These are phyloP conservation scores for Anguilla japonica DNA, from an alignment of 2,113 vertebrate genomes.

Conservation along the genomic window DNA sequence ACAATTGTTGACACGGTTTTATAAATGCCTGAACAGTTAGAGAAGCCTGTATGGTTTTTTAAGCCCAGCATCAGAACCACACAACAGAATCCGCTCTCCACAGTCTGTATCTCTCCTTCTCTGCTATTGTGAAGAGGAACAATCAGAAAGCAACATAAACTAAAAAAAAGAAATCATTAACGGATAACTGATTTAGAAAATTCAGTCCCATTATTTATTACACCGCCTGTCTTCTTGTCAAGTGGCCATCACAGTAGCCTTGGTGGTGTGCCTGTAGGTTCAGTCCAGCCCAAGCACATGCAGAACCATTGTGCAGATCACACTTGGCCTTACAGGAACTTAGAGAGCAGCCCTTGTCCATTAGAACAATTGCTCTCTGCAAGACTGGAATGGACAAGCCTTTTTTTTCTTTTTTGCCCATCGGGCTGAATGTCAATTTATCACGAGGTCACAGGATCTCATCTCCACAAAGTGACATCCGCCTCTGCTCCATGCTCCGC, in stretches of 20 bases:
- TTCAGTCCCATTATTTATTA: background rate
- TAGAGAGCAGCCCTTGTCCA: conserved; percentile 11
- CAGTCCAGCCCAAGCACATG: background rate
- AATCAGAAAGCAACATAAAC: background rate
- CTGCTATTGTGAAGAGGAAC: background rate
- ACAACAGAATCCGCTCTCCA: background rate
- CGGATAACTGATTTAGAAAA: background rate
- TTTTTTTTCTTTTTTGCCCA: conserved; percentile 6
- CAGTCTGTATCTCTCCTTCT: background rate
- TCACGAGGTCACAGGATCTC: conserved; percentile 41
- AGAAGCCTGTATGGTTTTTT: background rate
- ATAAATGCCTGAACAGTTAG: background rate
- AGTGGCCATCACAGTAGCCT: background rate
- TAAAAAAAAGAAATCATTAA: background rate
- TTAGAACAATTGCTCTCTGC: conserved; percentile 37
- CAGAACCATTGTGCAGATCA: background rate
- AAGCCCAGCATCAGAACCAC: background rate
- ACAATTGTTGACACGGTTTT: background rate
- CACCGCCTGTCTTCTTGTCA: background rate
- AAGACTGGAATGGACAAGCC: conserved; percentile 15
- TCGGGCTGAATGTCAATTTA: conserved; percentile 40
- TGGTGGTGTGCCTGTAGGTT: background rate
- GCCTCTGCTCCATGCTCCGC: conserved; percentile 1
- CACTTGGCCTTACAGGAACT: background rate
- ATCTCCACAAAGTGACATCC: conserved; percentile 37